Percentiles rank a stretch among this genome's conserved stretches.
These are phyloP conservation scores for Drosophila colorata DNA, from an alignment of 2,888 invertebrate genomes.

Conservation along the genomic window DNA sequence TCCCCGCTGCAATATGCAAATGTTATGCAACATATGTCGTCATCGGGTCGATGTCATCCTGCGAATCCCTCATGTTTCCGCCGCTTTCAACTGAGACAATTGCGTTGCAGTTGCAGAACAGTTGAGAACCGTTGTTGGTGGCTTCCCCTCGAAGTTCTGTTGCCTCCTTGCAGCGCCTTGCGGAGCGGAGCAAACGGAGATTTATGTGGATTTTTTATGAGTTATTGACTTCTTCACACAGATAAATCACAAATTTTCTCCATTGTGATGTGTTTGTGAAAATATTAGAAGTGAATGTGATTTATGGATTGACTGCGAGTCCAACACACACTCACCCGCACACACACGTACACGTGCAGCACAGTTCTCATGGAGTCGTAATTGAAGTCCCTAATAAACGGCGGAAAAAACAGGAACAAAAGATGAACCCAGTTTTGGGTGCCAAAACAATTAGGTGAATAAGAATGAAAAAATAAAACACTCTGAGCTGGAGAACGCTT, in stretches of 20 bases:
- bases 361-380: constrained; percentile 41
- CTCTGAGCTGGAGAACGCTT: no score
- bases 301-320: constrained; percentile 63
- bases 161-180: constrained; percentile 34
- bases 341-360: constrained; percentile 12
- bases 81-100: constrained; percentile 46
- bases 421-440: background rate
- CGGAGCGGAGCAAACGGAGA: constrained; percentile 48
- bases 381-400: constrained; percentile 21
- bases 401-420: constrained; percentile 1
- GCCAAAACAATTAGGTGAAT: constrained; percentile 4
- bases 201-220: constrained; percentile 81
- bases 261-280: constrained; percentile 81
- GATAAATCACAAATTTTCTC: constrained; percentile 81
- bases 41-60: constrained; percentile 31
- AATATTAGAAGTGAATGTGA: constrained; percentile 80
- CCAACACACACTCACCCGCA: constrained; percentile 16
- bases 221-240: constrained; percentile 81
- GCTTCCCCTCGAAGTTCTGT: constrained; percentile 10
- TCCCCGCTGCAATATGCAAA: constrained; percentile 66
- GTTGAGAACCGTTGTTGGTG: constrained; percentile 4
- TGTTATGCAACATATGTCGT: constrained; percentile 71
- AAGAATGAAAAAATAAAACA: background rate
- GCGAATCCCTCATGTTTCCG: constrained; percentile 33
- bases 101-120: constrained; percentile 24